Evolutionary conservation across 2,888 invertebrate species (phyloP).

Genomic region (Andrena marginata): DNA sequence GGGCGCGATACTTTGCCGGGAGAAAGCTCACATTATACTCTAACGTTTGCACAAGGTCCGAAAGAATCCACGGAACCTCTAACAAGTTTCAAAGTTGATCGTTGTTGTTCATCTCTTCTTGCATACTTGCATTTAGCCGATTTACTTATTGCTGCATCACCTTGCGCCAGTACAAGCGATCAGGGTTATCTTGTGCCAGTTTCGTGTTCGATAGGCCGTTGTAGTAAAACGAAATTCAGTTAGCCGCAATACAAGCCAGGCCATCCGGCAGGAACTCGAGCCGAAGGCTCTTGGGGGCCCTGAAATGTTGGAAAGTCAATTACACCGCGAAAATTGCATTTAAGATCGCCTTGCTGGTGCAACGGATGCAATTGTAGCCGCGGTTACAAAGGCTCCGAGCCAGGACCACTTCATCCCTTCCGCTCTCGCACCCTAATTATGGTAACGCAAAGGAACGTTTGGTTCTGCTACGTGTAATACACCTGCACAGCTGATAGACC

Average conservation of each 20-base stretch:
- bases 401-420: slow-evolving; percentile 37
- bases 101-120: neutral
- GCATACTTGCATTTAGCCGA: slow-evolving; percentile 11
- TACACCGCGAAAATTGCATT: slow-evolving; percentile 69
- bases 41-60: slow-evolving; percentile 16
- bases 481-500: slow-evolving; percentile 20
- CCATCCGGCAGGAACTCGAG: slow-evolving; percentile 34
- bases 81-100: neutral
- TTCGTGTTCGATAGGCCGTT: slow-evolving; percentile 34
- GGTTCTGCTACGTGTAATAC: slow-evolving; percentile 2
- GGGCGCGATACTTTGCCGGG: slow-evolving; percentile 44
- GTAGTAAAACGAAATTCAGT: slow-evolving; percentile 47
- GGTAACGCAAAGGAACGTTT: slow-evolving; percentile 49
- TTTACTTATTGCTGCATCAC: slow-evolving; percentile 17
- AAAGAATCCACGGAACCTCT: neutral
- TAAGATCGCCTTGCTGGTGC: slow-evolving; percentile 66
- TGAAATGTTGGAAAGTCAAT: slow-evolving; percentile 67
- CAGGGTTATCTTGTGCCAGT: slow-evolving; percentile 45
- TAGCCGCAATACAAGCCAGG: slow-evolving; percentile 25
- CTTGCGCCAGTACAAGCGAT: slow-evolving; percentile 48
- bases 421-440: slow-evolving; percentile 48
- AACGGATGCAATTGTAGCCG: slow-evolving; percentile 74
- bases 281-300: slow-evolving; percentile 41
- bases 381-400: slow-evolving; percentile 68
- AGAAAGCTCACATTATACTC: slow-evolving; percentile 50